phyloP scores from a whole-genome alignment of 2,113 vertebrate genomes.

The Haplotaxodon microlepis region DNA sequence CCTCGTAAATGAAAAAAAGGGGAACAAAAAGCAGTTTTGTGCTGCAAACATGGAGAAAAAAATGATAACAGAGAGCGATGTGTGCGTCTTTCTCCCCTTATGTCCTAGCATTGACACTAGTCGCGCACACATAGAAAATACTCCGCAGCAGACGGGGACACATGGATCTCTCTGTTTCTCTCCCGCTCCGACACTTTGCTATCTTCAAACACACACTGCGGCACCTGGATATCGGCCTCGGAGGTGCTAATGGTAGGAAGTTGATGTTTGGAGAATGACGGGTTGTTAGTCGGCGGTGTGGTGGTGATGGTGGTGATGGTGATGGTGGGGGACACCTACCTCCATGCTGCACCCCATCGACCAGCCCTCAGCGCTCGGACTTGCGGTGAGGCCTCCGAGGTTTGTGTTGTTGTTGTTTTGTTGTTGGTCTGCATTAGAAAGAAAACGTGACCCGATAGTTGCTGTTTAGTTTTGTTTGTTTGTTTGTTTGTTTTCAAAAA shows the following conservation, averaged over 20 bases:
- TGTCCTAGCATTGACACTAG: slow-evolving; percentile 57
- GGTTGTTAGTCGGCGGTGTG: neutral
- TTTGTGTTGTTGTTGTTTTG: neutral
- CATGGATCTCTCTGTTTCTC: slow-evolving; percentile 33
- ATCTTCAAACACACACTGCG: neutral
- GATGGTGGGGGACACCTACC: neutral
- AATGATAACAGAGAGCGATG: slow-evolving; percentile 75
- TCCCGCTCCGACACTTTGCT: neutral
- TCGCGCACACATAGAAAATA: slow-evolving; percentile 52
- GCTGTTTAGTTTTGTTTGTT: neutral
- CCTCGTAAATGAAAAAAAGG: slow-evolving; percentile 78
- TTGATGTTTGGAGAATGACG: neutral
- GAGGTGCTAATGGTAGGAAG: slow-evolving; percentile 16
- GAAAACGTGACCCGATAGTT: neutral
- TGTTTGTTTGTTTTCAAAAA: neutral
- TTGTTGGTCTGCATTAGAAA: neutral
- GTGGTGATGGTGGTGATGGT: neutral
- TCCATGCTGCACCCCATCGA: neutral
- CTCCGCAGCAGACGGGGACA: slow-evolving; percentile 45
- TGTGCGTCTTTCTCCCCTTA: slow-evolving; percentile 67
- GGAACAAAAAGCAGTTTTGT: slow-evolving; percentile 82
- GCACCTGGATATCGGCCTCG: slow-evolving; percentile 37
- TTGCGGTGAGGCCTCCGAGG: slow-evolving; percentile 37
- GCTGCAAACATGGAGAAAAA: slow-evolving; percentile 69
- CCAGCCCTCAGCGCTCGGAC: neutral